phyloP scores from a whole-genome alignment of 1,140 invertebrate species.

The Anadara kagoshimensis region DNA sequence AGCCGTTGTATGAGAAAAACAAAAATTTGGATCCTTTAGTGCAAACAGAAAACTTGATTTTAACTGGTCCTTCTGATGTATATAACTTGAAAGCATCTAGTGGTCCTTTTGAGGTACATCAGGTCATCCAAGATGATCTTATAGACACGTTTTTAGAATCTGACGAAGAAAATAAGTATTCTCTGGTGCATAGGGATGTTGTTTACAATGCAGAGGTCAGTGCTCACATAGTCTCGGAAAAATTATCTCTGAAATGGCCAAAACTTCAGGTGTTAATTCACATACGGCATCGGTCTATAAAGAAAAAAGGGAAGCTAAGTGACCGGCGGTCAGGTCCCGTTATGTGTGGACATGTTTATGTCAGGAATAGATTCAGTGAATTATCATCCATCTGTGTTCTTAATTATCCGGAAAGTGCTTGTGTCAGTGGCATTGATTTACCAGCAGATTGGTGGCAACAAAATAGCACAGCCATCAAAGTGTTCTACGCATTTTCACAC shows the following conservation, averaged over 20 bases:
- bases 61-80: conserved; percentile 55
- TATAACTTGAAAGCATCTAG: conserved; percentile 52
- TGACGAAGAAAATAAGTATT: conserved; percentile 12
- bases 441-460: conserved; percentile 50
- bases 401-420: conserved; percentile 47
- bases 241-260: conserved; percentile 44
- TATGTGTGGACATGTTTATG: conserved; percentile 61
- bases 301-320: conserved; percentile 19
- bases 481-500: conserved; percentile 59
- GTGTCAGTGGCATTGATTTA: conserved; percentile 52
- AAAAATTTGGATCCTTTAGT: conserved; percentile 46
- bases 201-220: conserved; percentile 56
- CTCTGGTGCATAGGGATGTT: conserved; percentile 43
- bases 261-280: conserved; percentile 58
- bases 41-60: conserved; percentile 56
- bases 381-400: conserved; percentile 59
- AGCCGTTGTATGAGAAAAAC: conserved; percentile 56
- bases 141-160: conserved; percentile 25
- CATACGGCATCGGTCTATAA: conserved; percentile 38
- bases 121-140: conserved; percentile 45
- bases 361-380: conserved; percentile 43
- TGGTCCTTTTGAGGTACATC: conserved; percentile 57
- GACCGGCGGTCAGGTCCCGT: conserved; percentile 38
- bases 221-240: conserved; percentile 53
- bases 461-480: conserved; percentile 28